These are phyloP conservation scores for Hetaerina americana DNA, from an alignment of 1,140 invertebrate species.

Conservation along the genomic window DNA sequence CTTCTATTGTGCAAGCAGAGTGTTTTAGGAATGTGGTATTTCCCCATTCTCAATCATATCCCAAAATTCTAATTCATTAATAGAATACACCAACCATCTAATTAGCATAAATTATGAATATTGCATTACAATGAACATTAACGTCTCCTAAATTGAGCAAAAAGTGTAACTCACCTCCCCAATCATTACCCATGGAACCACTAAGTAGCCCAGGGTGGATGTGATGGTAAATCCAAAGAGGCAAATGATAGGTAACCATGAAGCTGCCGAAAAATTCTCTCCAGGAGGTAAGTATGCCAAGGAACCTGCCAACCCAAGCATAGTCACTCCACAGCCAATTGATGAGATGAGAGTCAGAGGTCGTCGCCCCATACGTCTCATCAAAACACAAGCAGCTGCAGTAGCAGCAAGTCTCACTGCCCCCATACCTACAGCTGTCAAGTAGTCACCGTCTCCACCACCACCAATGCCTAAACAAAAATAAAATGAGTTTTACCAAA, in stretches of 20 bases:
- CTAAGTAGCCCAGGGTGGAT: conserved; percentile 51
- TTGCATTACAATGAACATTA: not conserved
- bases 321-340: conserved; percentile 46
- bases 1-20: no score
- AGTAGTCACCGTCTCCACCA: conserved; percentile 38
- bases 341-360: conserved; percentile 52
- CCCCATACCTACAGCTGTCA: conserved; percentile 53
- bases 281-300: conserved; percentile 30
- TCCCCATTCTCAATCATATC: not conserved
- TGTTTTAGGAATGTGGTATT: no score
- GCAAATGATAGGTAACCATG: conserved; percentile 47
- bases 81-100: no score
- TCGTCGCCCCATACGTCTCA: conserved; percentile 45
- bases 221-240: conserved; percentile 46
- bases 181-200: conserved; percentile 61
- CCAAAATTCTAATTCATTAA: not conserved
- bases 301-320: conserved; percentile 45
- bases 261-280: conserved; percentile 21
- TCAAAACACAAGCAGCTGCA: conserved; percentile 43
- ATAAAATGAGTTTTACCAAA: no score
- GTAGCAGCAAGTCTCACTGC: conserved; percentile 45
- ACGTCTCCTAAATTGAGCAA: not conserved
- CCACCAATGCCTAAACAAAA: not conserved
- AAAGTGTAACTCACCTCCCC: conserved; percentile 40
- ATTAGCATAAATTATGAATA: not conserved